phyloP scores from a whole-genome alignment of 2,113 vertebrate genomes.

The Chrysemys picta region DNA sequence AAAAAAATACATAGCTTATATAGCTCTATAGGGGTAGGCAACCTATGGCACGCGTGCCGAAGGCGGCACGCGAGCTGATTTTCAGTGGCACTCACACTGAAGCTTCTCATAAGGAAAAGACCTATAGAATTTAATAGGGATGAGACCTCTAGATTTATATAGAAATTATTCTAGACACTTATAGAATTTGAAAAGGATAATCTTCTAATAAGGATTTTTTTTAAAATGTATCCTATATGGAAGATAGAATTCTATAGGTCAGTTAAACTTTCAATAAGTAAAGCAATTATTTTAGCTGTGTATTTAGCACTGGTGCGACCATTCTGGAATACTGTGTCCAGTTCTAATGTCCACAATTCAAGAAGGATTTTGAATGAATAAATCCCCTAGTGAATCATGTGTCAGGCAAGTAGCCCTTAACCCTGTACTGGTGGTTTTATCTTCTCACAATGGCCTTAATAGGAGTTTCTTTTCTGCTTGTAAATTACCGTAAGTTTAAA shows the following conservation, averaged over 20 bases:
- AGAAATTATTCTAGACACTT: too few species aligned
- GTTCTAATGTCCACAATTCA: background rate
- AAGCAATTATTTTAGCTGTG: background rate
- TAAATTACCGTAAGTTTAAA: background rate
- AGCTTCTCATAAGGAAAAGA: too few species aligned
- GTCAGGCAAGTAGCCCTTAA: background rate
- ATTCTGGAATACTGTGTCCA: background rate
- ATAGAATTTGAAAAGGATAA: too few species aligned
- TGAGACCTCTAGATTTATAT: too few species aligned
- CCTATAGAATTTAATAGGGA: too few species aligned
- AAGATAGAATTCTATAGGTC: too few species aligned
- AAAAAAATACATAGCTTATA: background rate
- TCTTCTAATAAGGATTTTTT: too few species aligned
- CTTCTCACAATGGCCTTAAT: background rate
- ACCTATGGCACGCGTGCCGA: too few species aligned
- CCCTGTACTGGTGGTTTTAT: background rate
- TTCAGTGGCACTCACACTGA: too few species aligned
- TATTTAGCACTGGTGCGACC: background rate
- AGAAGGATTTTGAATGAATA: background rate
- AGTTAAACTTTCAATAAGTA: too few species aligned
- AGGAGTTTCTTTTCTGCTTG: background rate
- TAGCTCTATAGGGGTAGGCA: background rate
- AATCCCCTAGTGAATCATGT: background rate
- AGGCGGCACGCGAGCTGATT: too few species aligned
- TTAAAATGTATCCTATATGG: too few species aligned